Percentiles rank a stretch among this genome's conserved stretches.
These are phyloP conservation scores for Microcebus jonahi DNA, from an alignment of 2,113 vertebrate species.

Conservation along the genomic window DNA sequence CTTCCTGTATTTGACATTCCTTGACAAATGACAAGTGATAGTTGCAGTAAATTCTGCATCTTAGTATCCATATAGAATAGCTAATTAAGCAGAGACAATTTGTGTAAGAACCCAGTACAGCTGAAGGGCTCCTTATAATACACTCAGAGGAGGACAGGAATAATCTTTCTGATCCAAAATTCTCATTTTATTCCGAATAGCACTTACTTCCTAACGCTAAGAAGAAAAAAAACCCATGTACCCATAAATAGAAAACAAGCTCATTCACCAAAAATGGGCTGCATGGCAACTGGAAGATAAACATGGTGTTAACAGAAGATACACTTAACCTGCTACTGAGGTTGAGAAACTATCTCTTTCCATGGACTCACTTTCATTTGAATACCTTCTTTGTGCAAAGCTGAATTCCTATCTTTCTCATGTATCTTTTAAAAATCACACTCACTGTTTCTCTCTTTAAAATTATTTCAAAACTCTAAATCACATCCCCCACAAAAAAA, in stretches of 20 bases:
- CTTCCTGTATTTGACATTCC: conserved; percentile 74
- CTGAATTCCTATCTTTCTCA: not conserved
- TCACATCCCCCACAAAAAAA: accelerated
- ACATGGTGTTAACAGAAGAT: not conserved
- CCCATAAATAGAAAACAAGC: conserved; percentile 55
- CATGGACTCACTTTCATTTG: not conserved
- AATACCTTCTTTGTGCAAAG: not conserved
- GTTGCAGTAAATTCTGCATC: not conserved
- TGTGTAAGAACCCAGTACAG: not conserved
- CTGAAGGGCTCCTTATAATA: not conserved
- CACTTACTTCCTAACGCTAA: not conserved
- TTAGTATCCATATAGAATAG: not conserved
- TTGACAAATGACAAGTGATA: conserved; percentile 47
- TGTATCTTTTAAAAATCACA: not conserved
- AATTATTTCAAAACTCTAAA: not conserved
- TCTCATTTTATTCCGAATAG: not conserved
- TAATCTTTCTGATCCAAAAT: not conserved
- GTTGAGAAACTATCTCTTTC: not conserved
- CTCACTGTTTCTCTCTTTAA: not conserved
- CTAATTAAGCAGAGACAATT: conserved; percentile 50
- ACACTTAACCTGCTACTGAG: not conserved
- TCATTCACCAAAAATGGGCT: conserved; percentile 51
- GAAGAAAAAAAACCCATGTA: not conserved
- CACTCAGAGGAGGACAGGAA: not conserved
- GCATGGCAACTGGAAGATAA: not conserved